These are phyloP conservation scores for Turdus rufiventris DNA, from an alignment of 2,113 vertebrate species.

Conservation along the genomic window DNA sequence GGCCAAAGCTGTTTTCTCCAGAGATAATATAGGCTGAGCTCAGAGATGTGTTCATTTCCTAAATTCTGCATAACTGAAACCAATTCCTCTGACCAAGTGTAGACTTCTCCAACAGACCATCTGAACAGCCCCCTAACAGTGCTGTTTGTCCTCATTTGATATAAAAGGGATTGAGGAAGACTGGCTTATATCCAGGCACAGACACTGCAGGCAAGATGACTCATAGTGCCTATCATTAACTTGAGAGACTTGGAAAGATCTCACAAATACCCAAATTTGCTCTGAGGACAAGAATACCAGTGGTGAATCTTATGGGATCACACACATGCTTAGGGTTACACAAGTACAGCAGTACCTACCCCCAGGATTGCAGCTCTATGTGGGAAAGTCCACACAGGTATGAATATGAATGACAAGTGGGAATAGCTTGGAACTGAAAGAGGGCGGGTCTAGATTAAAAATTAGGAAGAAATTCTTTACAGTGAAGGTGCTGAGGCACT, in stretches of 20 bases:
- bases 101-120: background rate
- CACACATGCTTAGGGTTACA: background rate
- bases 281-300: background rate
- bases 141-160: background rate
- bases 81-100: background rate
- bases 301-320: background rate
- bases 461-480: background rate
- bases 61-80: background rate
- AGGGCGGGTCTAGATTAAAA: background rate
- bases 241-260: background rate
- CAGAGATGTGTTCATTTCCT: background rate
- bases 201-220: background rate
- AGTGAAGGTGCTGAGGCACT: background rate
- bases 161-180: background rate
- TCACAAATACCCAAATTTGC: background rate
- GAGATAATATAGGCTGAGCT: background rate
- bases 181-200: background rate
- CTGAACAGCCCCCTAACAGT: background rate
- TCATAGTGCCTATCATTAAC: background rate
- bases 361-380: accelerated
- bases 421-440: background rate
- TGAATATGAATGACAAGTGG: too few relatives aligned
- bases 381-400: background rate
- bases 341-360: background rate
- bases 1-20: background rate